phyloP scores from a whole-genome alignment of 2,113 vertebrate species.

The Alethe diademata region DNA sequence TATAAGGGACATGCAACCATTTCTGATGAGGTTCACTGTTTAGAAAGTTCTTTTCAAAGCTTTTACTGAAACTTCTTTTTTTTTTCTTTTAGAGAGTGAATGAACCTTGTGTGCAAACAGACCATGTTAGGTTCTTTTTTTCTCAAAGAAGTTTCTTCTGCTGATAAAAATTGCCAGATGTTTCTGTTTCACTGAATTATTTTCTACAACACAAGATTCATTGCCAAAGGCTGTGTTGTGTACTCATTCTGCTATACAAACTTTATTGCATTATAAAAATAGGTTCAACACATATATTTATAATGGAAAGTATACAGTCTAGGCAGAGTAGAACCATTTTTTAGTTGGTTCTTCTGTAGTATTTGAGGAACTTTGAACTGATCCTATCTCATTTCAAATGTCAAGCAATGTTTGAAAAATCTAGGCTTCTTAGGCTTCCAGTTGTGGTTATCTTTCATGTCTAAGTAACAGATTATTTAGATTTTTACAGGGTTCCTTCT shows the following conservation, averaged over 20 bases:
- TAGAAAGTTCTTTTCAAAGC: neutral
- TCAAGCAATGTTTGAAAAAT: neutral
- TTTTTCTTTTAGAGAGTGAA: neutral
- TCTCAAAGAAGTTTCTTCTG: neutral
- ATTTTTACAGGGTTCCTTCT: neutral
- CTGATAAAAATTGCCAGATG: neutral
- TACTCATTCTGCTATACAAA: neutral
- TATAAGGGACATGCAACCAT: neutral
- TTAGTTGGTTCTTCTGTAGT: neutral
- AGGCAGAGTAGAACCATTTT: neutral
- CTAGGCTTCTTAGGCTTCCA: neutral
- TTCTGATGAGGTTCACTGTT: neutral
- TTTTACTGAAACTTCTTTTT: neutral
- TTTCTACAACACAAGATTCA: neutral
- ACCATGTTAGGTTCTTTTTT: neutral
- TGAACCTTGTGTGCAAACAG: neutral
- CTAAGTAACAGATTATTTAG: neutral
- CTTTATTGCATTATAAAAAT: neutral
- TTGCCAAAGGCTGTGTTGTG: neutral
- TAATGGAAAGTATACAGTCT: neutral
- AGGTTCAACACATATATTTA: neutral
- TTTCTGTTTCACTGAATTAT: neutral
- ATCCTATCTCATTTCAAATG: neutral
- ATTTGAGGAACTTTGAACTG: neutral
- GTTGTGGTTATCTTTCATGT: neutral